Evolutionary conservation across 2,888 invertebrate species (phyloP).

Genomic region (Protophormia terraenovae): DNA sequence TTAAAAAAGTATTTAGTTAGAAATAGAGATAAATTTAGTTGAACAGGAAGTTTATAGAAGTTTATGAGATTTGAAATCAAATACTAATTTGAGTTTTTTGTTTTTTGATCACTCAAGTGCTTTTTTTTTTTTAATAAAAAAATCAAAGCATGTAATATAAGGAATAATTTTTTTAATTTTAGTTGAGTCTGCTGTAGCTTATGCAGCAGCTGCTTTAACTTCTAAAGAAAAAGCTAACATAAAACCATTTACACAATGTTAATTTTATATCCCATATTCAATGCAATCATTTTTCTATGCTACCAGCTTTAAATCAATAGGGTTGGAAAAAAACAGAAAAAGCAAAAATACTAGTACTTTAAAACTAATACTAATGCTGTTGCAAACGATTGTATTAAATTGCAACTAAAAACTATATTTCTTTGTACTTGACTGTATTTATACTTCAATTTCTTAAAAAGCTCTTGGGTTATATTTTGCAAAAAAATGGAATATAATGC

Average conservation of each 20-base stretch:
- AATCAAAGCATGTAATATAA: not conserved
- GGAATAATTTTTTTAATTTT: not conserved
- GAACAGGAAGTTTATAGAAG: not conserved
- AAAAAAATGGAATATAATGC: not conserved
- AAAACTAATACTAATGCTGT: not conserved
- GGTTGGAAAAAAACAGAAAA: not conserved
- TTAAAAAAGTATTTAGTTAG: not conserved
- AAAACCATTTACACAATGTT: not conserved
- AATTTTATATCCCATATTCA: constrained; percentile 3
- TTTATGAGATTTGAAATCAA: not conserved
- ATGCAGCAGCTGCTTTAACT: not conserved
- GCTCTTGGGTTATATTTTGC: not conserved
- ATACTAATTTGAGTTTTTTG: not conserved
- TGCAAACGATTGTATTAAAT: constrained; percentile 7
- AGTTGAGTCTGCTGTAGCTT: not conserved
- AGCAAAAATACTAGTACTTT: not conserved
- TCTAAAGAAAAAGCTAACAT: not conserved
- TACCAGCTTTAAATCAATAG: not conserved
- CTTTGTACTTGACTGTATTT: not conserved
- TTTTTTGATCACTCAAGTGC: constrained; percentile 26
- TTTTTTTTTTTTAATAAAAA: not conserved
- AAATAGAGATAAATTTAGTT: not conserved
- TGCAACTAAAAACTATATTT: not conserved
- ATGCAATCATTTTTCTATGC: constrained; percentile 14
- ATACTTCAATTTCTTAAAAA: constrained; percentile 30